Base-by-base conservation (phyloP, 2,797 vertebrate genomes). In the Avahi laniger region DNA sequence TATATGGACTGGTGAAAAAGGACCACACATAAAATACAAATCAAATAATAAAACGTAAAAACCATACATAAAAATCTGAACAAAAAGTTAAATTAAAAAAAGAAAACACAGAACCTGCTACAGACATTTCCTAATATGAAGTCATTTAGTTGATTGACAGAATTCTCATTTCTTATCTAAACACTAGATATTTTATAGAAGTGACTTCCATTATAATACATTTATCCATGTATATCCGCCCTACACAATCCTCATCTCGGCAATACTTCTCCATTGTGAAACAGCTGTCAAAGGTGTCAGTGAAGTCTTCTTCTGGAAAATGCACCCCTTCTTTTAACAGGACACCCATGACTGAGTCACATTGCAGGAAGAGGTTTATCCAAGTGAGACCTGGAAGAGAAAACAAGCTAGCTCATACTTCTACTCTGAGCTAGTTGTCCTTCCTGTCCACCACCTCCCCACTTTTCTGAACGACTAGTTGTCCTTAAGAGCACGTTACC, bases 111-210 rank as follows among this genome's bases (percentile, higher is more conserved):
- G 57, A 69, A 12, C 84, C 59, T 57, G 43, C 43, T 95, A 14
- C 7, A 75, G 26, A 59, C 38, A 57, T 92, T 95, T 88, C 57
- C 61, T 59, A 75, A 69, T 76, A 76, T 24, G 59, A 5, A 73
- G 50, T 50, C 38, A 38, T 52, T 70, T 73, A 28, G 2, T 4
- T 81, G 59, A 80, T 10, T 54, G 87, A 88, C 28, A 35, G 73
- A 93, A 76, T 81, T 94, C 48, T 96, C 41, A 85, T 90, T 94
- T 81, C 59, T 76, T 76, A 65, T 83, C 65, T 43, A n/a, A 57
- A 48, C 76, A 28, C 3, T 3, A 13, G 8, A 0, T 43, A 65
- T 67, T 78, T 87, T 75, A 38, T 43, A 59, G 82, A 82, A 35
- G 6, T 0, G 0, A 9, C 48, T 95, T 96, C 75, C 57, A 46